Conservation (phyloP, 2,888 invertebrate genomes). For the Epinotia bilunana region DNA sequence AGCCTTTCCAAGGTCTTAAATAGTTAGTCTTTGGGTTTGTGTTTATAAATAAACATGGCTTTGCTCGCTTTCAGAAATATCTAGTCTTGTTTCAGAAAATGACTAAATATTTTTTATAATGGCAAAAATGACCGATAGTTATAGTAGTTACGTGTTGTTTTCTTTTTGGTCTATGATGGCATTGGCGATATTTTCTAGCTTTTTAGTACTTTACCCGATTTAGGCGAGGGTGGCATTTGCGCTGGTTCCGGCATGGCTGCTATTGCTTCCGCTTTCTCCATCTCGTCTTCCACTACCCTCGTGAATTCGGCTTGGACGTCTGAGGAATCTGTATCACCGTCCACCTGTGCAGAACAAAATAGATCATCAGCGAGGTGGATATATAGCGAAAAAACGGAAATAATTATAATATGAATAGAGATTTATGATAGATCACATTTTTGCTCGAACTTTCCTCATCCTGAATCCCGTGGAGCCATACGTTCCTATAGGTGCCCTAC, state of each 20-base stretch:
- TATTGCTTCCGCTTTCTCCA: slow-evolving; percentile 84
- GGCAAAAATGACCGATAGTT: too few species aligned
- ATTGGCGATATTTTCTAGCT: neutral
- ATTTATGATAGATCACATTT: too few species aligned
- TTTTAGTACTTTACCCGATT: slow-evolving; percentile 54
- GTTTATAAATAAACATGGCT: too few species aligned
- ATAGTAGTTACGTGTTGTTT: neutral
- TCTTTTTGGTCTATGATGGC: neutral
- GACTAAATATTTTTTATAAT: neutral
- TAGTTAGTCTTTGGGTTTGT: too few species aligned
- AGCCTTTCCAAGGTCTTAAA: too few species aligned
- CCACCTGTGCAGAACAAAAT: slow-evolving; percentile 83
- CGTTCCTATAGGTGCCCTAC: too few species aligned
- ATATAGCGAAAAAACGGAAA: too few species aligned
- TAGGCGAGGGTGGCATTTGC: slow-evolving; percentile 46
- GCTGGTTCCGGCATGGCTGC: slow-evolving; percentile 65
- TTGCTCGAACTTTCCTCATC: too few species aligned
- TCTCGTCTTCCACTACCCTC: slow-evolving; percentile 87
- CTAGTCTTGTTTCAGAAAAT: neutral
- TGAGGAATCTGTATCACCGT: slow-evolving; percentile 92
- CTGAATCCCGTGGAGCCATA: too few species aligned
- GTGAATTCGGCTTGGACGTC: slow-evolving; percentile 92
- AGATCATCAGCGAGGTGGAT: slow-evolving; percentile 46
- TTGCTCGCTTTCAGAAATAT: neutral
- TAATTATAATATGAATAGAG: too few species aligned